phyloP scores from a whole-genome alignment of 2,888 invertebrate genomes.

The Cephus sareptanus region DNA sequence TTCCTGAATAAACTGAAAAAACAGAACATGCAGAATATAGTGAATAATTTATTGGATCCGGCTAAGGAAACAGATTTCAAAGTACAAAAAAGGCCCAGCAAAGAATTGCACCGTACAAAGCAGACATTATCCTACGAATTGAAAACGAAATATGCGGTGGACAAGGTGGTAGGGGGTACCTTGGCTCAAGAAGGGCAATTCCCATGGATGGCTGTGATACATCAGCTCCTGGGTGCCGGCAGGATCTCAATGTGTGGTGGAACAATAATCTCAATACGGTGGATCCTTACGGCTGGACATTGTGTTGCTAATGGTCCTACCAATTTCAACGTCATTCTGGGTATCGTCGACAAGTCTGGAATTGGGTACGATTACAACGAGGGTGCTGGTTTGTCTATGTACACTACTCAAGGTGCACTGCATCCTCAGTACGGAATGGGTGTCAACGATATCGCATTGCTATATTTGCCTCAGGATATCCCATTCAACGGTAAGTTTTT shows the following conservation, averaged over 20 bases:
- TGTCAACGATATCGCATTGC: slow-evolving; percentile 38
- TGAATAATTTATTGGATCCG: background rate
- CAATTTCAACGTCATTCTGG: slow-evolving; percentile 38
- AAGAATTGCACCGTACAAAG: background rate
- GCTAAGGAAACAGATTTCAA: background rate
- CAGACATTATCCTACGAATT: background rate
- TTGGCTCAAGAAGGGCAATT: slow-evolving; percentile 34
- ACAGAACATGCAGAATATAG: background rate
- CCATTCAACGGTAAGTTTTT: slow-evolving; percentile 35
- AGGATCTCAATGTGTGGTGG: slow-evolving; percentile 38
- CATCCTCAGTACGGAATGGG: slow-evolving; percentile 30
- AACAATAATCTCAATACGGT: slow-evolving; percentile 39
- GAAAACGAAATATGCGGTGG: background rate
- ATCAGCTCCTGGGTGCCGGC: slow-evolving; percentile 30
- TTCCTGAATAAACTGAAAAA: background rate
- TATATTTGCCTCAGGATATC: slow-evolving; percentile 41
- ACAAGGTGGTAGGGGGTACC: slow-evolving; percentile 31
- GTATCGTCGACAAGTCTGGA: slow-evolving; percentile 30
- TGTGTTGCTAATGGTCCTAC: slow-evolving; percentile 26
- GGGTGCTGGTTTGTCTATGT: slow-evolving; percentile 39
- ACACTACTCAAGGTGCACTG: slow-evolving; percentile 23
- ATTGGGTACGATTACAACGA: slow-evolving; percentile 30
- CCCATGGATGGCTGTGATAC: slow-evolving; percentile 45
- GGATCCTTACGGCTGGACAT: slow-evolving; percentile 48
- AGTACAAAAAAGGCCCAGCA: background rate